Conservation (phyloP, 2,888 invertebrate species). For the Toxonevra muliebris region DNA sequence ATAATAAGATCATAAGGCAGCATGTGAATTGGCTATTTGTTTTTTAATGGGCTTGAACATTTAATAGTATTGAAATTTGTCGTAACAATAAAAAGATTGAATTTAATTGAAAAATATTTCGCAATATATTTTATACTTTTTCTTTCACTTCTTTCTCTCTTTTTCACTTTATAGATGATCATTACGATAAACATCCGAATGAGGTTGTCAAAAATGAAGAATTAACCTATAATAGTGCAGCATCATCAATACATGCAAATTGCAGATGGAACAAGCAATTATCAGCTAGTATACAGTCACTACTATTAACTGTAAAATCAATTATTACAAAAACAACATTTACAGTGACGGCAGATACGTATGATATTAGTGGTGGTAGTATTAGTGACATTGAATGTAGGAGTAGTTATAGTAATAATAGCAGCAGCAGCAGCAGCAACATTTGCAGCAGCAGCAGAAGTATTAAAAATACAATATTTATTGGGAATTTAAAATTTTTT, state of each 20-base stretch:
- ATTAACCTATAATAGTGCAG: conserved; percentile 76
- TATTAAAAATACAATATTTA: neutral
- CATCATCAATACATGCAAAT: conserved; percentile 36
- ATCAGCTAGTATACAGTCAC: neutral
- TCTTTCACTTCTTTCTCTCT: neutral
- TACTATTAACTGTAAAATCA: neutral
- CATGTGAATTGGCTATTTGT: too few relatives aligned
- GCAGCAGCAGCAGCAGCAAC: neutral
- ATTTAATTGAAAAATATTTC: too few relatives aligned
- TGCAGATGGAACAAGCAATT: neutral
- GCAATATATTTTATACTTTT: too few relatives aligned
- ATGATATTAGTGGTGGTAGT: neutral
- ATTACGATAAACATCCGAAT: conserved; percentile 88
- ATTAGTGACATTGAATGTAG: neutral
- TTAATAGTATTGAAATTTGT: too few relatives aligned
- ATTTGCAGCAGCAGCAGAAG: neutral
- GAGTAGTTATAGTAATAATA: neutral
- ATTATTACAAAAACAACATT: neutral
- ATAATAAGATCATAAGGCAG: too few relatives aligned
- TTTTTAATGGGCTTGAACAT: too few relatives aligned
- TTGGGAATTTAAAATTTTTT: neutral
- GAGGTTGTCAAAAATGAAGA: conserved; percentile 94
- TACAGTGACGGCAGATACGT: neutral
- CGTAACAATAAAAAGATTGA: too few relatives aligned
- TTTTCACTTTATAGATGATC: conserved; percentile 68